phyloP scores from a whole-genome alignment of 2,888 invertebrate species.

The Harmothoe impar region DNA sequence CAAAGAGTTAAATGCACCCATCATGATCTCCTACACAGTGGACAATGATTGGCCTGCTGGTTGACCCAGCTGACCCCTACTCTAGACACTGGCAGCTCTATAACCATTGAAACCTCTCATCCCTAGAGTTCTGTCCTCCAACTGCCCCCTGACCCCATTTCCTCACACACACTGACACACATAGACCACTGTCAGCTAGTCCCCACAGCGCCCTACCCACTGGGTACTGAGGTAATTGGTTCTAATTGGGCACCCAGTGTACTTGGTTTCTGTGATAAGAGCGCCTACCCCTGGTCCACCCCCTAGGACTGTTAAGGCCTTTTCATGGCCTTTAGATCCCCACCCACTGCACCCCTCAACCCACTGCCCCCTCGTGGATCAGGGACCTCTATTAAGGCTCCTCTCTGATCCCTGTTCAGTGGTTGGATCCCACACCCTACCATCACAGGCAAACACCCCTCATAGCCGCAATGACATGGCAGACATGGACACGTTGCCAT shows the following conservation, averaged over 20 bases:
- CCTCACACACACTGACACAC: neutral
- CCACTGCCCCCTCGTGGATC: neutral
- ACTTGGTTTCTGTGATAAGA: too few species aligned
- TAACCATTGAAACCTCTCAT: neutral
- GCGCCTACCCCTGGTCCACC: neutral
- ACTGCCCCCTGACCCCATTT: neutral
- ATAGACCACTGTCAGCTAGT: neutral
- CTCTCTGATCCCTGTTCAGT: neutral
- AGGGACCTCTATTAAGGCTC: neutral
- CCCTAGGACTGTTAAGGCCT: neutral
- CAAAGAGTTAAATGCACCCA: too few species aligned
- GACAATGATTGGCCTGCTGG: too few species aligned
- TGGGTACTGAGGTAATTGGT: neutral
- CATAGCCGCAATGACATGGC: neutral
- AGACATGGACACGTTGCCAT: neutral
- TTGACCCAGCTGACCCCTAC: neutral
- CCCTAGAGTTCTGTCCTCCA: neutral
- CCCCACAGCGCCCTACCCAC: neutral
- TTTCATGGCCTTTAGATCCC: neutral
- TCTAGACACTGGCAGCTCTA: neutral
- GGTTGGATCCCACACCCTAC: neutral
- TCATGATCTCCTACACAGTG: too few species aligned
- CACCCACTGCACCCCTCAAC: neutral
- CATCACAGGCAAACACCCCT: neutral
- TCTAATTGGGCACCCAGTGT: too few species aligned